Evolutionary conservation across 2,797 vertebrate species (phyloP).

Genomic region (Diceros bicornis): DNA sequence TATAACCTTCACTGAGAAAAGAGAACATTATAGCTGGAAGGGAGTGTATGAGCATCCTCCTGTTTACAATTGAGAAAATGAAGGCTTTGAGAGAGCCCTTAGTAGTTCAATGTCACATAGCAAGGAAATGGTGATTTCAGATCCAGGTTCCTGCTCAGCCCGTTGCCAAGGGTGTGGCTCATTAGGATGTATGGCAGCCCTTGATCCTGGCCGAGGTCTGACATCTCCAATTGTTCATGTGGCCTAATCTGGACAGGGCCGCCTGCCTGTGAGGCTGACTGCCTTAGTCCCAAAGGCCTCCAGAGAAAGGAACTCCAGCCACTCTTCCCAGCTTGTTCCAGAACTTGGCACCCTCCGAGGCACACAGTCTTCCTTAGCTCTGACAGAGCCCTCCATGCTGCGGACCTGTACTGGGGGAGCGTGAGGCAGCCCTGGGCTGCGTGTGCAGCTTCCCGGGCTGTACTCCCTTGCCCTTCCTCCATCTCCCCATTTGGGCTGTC

Average conservation of each 20-base stretch:
- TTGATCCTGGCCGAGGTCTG: neutral
- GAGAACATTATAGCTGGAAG: neutral
- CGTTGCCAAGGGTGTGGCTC: rapidly evolving
- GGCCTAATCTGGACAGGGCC: neutral
- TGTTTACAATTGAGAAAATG: neutral
- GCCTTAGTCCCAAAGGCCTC: neutral
- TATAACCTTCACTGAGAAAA: neutral
- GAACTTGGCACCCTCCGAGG: neutral
- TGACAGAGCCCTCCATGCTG: neutral
- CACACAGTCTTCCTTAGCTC: neutral
- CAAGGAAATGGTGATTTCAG: neutral
- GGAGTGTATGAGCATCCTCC: neutral
- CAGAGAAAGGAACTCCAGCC: neutral
- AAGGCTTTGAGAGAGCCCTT: neutral
- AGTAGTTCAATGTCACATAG: neutral
- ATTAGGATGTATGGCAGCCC: neutral
- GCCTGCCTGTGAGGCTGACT: neutral
- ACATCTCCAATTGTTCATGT: neutral
- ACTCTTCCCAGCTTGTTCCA: neutral
- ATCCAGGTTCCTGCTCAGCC: neutral
- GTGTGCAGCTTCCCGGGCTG: neutral
- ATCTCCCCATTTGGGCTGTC: neutral
- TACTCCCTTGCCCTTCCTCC: neutral
- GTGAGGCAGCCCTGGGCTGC: neutral
- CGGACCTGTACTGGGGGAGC: rapidly evolving